Percentiles rank a stretch among this genome's conserved stretches.
Conservation (phyloP, 2,888 invertebrate species). For the Ectemnius continuus region DNA sequence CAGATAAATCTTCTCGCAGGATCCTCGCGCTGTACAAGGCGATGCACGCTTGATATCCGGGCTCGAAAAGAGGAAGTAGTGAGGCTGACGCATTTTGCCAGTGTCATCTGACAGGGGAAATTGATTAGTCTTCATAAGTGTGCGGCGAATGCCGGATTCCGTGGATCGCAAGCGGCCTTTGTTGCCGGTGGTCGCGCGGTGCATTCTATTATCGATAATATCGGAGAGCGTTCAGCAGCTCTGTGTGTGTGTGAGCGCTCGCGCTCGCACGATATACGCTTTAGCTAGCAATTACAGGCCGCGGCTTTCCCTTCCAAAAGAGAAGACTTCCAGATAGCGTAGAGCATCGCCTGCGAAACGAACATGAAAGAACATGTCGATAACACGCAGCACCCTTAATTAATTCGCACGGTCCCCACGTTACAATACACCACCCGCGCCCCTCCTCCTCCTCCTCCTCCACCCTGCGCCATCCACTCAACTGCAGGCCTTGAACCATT, state of each 20-base stretch:
- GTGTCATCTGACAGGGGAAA: constrained; percentile 2
- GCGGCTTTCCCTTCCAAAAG: constrained; percentile 25
- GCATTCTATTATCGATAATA: constrained; percentile 42
- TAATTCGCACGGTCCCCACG: constrained; percentile 35
- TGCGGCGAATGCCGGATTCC: constrained; percentile 24
- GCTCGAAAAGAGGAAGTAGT: background rate
- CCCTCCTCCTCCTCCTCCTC: constrained; percentile 8
- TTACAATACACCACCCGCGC: background rate
- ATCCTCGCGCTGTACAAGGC: background rate
- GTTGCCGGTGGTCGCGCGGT: constrained; percentile 3
- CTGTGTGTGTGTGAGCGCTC: too few relatives aligned
- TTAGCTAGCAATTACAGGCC: constrained; percentile 15
- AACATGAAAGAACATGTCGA: constrained; percentile 44
- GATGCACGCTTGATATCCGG: too few relatives aligned
- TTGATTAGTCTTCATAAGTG: constrained; percentile 27
- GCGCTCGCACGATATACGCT: background rate
- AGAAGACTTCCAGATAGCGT: constrained; percentile 27
- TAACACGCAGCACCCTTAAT: constrained; percentile 42
- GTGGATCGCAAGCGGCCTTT: constrained; percentile 1
- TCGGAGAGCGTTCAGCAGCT: constrained; percentile 14
- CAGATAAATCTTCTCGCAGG: background rate
- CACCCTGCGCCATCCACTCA: constrained; percentile 10
- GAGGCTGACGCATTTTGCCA: background rate
- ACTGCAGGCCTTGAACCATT: constrained; percentile 29
- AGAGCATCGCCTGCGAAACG: constrained; percentile 30